phyloP scores from a whole-genome alignment of 2,888 invertebrate genomes.

The Teleogryllus oceanicus region DNA sequence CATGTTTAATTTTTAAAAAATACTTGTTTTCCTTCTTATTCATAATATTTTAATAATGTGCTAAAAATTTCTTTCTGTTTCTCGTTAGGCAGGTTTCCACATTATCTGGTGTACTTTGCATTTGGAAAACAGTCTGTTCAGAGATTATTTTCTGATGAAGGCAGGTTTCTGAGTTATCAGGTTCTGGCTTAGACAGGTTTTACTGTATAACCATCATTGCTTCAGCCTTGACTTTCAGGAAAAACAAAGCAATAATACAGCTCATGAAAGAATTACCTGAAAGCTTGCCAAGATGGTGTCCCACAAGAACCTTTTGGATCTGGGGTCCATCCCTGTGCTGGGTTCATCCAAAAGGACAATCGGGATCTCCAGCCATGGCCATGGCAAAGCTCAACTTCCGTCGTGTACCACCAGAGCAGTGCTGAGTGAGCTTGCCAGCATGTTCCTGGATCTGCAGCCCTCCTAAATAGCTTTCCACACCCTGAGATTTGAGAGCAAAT shows the following conservation, averaged over 20 bases:
- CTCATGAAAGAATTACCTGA: slow-evolving; percentile 51
- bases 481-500: slow-evolving; percentile 45
- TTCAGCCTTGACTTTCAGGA: neutral
- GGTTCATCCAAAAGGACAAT: slow-evolving; percentile 82
- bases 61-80: too few species aligned
- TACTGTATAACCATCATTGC: neutral
- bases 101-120: too few species aligned
- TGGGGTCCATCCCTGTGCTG: slow-evolving; percentile 82
- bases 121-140: too few species aligned
- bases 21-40: too few species aligned
- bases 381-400: slow-evolving; percentile 81
- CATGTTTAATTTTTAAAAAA: too few species aligned
- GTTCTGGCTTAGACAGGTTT: too few species aligned
- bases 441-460: slow-evolving; percentile 79
- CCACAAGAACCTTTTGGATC: slow-evolving; percentile 79
- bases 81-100: too few species aligned
- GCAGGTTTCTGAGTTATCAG: too few species aligned
- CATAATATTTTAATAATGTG: too few species aligned
- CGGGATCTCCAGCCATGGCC: slow-evolving; percentile 79
- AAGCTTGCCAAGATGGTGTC: slow-evolving; percentile 75
- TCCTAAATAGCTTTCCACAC: slow-evolving; percentile 67
- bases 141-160: too few species aligned
- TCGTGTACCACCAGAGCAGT: slow-evolving; percentile 81
- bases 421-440: slow-evolving; percentile 70
- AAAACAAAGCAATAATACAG: neutral